A percentile compares a stretch with the other conserved stretches of the same genome.
Conservation (phyloP, 2,113 vertebrate genomes). For the Riparia riparia region DNA sequence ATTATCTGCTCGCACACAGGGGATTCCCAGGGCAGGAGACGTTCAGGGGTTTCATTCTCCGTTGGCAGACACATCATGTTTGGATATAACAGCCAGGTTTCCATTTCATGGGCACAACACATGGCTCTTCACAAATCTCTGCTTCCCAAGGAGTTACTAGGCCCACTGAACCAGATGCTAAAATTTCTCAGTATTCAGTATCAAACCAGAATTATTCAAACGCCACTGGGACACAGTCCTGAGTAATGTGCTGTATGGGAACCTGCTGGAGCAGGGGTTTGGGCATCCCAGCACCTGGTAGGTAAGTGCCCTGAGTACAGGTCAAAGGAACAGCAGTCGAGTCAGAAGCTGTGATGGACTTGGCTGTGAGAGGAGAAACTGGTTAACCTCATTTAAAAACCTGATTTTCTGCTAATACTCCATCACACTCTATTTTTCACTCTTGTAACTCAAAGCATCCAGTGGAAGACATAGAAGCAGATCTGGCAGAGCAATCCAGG, state of each 20-base stretch:
- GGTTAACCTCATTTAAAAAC: background rate
- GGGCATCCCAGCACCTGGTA: background rate
- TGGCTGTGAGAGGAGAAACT: background rate
- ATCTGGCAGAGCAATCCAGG: background rate
- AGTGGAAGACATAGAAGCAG: background rate
- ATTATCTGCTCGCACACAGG: background rate
- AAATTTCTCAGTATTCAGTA: background rate
- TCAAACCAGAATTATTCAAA: background rate
- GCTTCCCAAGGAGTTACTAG: background rate
- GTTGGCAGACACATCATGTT: background rate
- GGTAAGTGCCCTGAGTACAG: accelerated
- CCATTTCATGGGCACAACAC: background rate
- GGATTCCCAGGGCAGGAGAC: accelerated
- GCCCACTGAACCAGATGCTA: background rate
- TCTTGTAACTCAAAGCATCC: background rate
- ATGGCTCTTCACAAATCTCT: background rate
- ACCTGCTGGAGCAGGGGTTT: background rate
- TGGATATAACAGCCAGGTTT: background rate
- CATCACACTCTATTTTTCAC: background rate
- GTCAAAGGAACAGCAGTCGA: accelerated
- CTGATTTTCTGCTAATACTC: background rate
- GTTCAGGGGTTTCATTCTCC: accelerated
- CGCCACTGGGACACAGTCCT: background rate
- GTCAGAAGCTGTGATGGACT: background rate
- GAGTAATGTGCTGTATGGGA: background rate